Conservation (phyloP, 2,888 invertebrate genomes). For the Andricus quercusramuli region DNA sequence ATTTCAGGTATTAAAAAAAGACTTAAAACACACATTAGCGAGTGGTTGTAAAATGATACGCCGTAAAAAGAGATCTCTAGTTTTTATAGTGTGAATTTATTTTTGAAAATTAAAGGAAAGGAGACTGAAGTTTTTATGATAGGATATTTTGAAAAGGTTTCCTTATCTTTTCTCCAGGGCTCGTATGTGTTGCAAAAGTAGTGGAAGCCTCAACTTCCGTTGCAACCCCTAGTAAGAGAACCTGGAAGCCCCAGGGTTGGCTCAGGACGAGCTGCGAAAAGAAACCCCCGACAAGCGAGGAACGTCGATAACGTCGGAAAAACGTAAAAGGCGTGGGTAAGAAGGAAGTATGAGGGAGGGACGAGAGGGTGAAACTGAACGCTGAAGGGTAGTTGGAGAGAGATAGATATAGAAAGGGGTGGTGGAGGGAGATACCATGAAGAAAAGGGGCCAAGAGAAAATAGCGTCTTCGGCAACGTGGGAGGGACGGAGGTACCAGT, state of each 20-base stretch:
- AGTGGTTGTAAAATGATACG: no score
- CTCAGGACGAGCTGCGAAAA: slow-evolving; percentile 64
- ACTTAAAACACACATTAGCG: no score
- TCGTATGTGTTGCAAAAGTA: slow-evolving; percentile 22
- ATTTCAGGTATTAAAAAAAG: no score
- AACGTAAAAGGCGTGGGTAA: slow-evolving; percentile 71
- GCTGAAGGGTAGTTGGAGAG: slow-evolving; percentile 45
- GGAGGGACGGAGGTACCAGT: slow-evolving; percentile 70
- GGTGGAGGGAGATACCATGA: slow-evolving; percentile 50
- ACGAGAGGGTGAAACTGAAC: slow-evolving; percentile 49
- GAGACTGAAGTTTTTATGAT: not conserved
- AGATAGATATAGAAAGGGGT: slow-evolving; percentile 8
- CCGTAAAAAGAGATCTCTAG: no score
- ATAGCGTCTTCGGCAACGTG: slow-evolving; percentile 73
- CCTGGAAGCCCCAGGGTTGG: slow-evolving; percentile 34
- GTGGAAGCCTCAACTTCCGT: slow-evolving; percentile 49
- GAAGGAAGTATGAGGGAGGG: slow-evolving; percentile 55
- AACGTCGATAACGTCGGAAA: slow-evolving; percentile 77
- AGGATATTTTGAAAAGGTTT: not conserved
- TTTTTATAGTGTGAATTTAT: no score
- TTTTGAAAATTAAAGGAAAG: not conserved
- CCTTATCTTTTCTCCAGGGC: not conserved
- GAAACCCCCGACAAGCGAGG: slow-evolving; percentile 67
- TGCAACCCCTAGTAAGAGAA: slow-evolving; percentile 41
- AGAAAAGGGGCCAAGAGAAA: slow-evolving; percentile 64